phyloP scores from a whole-genome alignment of 2,888 invertebrate species.

The Mellilla xanthometata region DNA sequence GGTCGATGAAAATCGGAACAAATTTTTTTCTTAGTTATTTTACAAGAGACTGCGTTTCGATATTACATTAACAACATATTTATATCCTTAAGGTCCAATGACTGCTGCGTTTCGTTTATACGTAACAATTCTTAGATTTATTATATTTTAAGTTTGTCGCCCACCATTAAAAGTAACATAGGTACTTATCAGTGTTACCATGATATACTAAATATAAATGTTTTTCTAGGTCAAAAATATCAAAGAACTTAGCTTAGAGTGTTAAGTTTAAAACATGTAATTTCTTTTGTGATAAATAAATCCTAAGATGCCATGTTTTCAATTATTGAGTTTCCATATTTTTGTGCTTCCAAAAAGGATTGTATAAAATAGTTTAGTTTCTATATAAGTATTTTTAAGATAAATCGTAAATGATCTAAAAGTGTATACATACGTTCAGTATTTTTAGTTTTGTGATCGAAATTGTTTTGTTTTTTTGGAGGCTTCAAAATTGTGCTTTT shows the following conservation, averaged over 20 bases:
- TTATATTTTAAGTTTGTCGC: conserved; percentile 5
- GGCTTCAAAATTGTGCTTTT: conserved; percentile 5
- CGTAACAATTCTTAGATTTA: neutral
- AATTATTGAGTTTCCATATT: conserved; percentile 25
- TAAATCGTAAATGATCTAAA: no score
- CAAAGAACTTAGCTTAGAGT: conserved; percentile 4
- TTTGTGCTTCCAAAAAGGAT: conserved; percentile 11
- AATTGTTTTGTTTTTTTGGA: conserved; percentile 1
- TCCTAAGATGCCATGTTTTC: conserved; percentile 43
- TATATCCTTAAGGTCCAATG: no score
- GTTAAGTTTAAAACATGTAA: neutral
- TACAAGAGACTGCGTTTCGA: no score
- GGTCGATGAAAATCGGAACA: no score
- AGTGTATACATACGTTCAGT: neutral
- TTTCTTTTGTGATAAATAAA: conserved; percentile 31
- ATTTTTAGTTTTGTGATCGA: conserved; percentile 5
- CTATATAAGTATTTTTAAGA: no score
- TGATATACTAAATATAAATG: conserved; percentile 1
- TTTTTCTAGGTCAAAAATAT: conserved; percentile 6
- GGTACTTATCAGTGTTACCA: conserved; percentile 22
- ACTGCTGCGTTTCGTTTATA: no score
- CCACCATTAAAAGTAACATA: conserved; percentile 19
- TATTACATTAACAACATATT: no score
- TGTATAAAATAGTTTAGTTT: no score
- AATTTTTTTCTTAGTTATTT: no score